A percentile compares a stretch with the other conserved stretches of the same genome.
Evolutionary conservation across 2,888 invertebrate genomes (phyloP).

Genomic region (Ennomos quercinarius): DNA sequence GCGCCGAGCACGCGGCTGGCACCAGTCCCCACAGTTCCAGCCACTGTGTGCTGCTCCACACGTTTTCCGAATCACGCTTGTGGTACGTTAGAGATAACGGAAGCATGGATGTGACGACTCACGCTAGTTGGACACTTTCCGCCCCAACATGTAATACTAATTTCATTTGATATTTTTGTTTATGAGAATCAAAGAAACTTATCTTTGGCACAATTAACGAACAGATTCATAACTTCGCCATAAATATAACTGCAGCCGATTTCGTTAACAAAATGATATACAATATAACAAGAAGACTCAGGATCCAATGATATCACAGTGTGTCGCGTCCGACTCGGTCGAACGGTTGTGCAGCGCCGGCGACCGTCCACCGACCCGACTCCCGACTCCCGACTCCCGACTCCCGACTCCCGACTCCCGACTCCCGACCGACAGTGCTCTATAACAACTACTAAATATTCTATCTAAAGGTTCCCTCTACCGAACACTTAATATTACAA

Average conservation of each 20-base stretch:
- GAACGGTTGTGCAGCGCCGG: constrained; percentile 25
- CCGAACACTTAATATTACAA: constrained; percentile 12
- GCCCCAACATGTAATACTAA: background rate
- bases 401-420: too few relatives aligned
- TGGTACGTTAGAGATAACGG: too few relatives aligned
- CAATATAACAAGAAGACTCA: constrained; percentile 37
- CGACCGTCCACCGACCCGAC: constrained; percentile 1
- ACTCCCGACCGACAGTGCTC: background rate
- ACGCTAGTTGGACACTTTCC: too few relatives aligned
- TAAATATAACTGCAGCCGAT: constrained; percentile 17
- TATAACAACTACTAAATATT: constrained; percentile 15
- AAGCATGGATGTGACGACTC: too few relatives aligned
- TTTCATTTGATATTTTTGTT: constrained; percentile 5
- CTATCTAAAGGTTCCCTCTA: background rate
- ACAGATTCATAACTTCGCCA: constrained; percentile 21
- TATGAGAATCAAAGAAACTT: constrained; percentile 11
- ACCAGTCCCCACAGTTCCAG: too few relatives aligned
- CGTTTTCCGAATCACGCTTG: too few relatives aligned
- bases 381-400: too few relatives aligned
- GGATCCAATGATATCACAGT: constrained; percentile 47
- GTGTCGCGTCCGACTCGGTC: constrained; percentile 20
- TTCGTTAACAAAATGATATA: constrained; percentile 7
- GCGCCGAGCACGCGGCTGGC: too few relatives aligned
- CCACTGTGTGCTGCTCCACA: too few relatives aligned
- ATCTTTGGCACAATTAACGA: constrained; percentile 34